Base-by-base conservation (phyloP, 2,888 invertebrate species). In the Digitonthophagus gazella region DNA sequence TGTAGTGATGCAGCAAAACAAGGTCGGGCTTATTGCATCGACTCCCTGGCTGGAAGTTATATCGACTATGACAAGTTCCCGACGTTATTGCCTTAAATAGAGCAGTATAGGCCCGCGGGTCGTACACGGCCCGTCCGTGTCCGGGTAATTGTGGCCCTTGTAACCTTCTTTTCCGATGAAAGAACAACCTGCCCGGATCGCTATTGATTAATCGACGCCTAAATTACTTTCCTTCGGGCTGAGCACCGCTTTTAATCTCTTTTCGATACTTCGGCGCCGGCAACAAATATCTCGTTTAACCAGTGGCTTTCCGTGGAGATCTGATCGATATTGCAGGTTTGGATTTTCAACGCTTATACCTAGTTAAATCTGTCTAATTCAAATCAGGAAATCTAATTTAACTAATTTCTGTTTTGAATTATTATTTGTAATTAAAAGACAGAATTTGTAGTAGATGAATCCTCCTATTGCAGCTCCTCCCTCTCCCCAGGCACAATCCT, bases 91-190 rank as follows among this genome's bases (percentile, higher is more conserved):
- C 55, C 16, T 68, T 69, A 64, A 64, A 63, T 69, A 66, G 20
- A 61, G 66, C 56, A 55, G 55, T 67, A 67, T 64, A 14, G 58
- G 58, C 22, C 56, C 65, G 55, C 15, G 22, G 56, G 67, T 63
- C 61, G 57, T 28, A 70, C 64, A 57, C 15, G 18, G 55, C 44
- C 28, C 64, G 44, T 65, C 70, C 72, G 66, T 70, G 71, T 73
- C 70, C 67, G 63, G 67, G 70, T 73, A 73, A 73, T 73, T 73
- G 71, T 71, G 68, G 66, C 68, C 65, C 70, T 69, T 72, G 61
- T 61, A 44, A 44, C 28, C 28, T 8, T 3, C 28, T 70, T 68
- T 68, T 70, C 58, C 68, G 71, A 69, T 58, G 73, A 70, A 73
- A 72, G 72, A 70, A 72, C 72, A 72, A 64, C 64, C 71, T 68